Base-by-base conservation (phyloP, 30 jellyfish, hydroid and myxozoan genomes). In the Aurelia aurita complex sp. Pacific region DNA sequence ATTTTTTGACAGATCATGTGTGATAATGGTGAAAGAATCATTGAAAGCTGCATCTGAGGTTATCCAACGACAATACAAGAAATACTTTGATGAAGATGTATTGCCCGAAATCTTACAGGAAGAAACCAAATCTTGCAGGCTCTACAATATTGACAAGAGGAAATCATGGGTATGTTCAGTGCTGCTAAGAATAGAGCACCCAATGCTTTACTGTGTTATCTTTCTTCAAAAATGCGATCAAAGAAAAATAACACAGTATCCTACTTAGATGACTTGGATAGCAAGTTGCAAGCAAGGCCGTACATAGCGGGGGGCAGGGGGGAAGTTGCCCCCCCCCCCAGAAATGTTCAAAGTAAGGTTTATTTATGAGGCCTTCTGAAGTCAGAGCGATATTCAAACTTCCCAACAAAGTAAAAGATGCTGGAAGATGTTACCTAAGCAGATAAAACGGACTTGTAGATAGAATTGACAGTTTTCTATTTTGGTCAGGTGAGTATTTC, bases 161-260 rank as follows among this genome's bases (percentile, higher is more conserved):
- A 51, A 33, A n/a, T 73, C 35, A 73, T 38, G 50, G 50, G 50
- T 4, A 38, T 38, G 50, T 38, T 38, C 5, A 38, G 50, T 38
- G 50, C 50, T 3, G 83, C 33, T 13, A 73, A 73, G 69, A 43
- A 34, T 14, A 73, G 38, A 51, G 83, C 83, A 40, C 83, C 83
- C 67, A 73, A 73, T 73, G 83, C 83, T 33, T 3, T 77, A 40
- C 83, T 73, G 6, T 73, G 83, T 14, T 73, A 73, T 33, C 83
- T 73, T 17, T 73, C 83, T 2, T 3, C 71, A 36, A 73, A 73
- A 16, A 40, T 29, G 67, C 4, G 71, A 34, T 18, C 83, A 73
- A 40, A 73, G 72, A 73, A 73, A 73, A 73, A 73, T 33, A 4
- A 43, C 5, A 73, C 83, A 4, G 83, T 33, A 4, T 14, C 67